Evolutionary conservation across 2,113 vertebrate species (phyloP).

Genomic region (Chlorodrepanis virens): DNA sequence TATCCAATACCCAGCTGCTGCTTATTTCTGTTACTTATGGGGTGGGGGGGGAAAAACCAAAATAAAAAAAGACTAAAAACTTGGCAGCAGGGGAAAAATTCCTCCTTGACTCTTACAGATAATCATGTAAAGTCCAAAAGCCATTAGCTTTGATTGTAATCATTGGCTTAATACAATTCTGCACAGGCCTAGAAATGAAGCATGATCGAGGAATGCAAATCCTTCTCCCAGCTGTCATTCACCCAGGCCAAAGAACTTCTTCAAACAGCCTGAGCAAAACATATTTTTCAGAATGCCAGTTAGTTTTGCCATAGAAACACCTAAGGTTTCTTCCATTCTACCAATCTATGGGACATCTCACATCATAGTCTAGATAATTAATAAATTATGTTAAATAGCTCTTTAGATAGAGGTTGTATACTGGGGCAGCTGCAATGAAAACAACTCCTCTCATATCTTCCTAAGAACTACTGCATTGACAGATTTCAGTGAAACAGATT

Average conservation of each 20-base stretch:
- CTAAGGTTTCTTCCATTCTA: background rate
- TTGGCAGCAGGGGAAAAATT: background rate
- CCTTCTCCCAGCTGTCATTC: background rate
- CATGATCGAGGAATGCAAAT: conserved; percentile 2
- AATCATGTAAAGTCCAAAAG: background rate
- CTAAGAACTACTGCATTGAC: background rate
- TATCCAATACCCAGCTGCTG: conserved; percentile 15
- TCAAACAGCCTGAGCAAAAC: background rate
- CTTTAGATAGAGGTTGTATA: background rate
- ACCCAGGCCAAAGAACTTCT: background rate
- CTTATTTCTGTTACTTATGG: background rate
- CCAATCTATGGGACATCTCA: background rate
- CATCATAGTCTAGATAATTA: background rate
- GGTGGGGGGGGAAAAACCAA: rapidly evolving
- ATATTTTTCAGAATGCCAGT: background rate
- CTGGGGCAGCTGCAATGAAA: background rate
- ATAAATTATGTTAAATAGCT: background rate
- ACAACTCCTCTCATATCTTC: background rate
- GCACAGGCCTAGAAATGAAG: background rate
- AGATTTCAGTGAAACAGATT: background rate
- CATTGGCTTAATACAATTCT: conserved; percentile 24
- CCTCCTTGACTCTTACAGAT: background rate
- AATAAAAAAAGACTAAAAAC: background rate
- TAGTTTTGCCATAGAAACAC: background rate
- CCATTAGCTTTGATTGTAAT: conserved; percentile 41